A percentile compares a stretch with the other conserved stretches of the same genome.
Conservation (phyloP, 2,113 vertebrate genomes). For the Anolis carolinensis region DNA sequence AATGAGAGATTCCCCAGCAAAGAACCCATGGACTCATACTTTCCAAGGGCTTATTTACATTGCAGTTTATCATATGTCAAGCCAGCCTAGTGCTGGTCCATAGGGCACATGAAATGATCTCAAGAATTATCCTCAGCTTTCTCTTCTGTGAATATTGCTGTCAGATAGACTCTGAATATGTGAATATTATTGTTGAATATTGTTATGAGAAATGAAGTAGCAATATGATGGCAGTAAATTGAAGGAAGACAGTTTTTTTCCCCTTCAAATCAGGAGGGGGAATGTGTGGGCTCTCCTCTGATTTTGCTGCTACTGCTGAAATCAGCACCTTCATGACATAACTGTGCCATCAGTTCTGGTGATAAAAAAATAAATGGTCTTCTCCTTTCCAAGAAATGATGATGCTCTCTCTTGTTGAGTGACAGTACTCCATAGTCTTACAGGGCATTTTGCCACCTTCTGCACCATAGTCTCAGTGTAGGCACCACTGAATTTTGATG, state of each 20-base stretch:
- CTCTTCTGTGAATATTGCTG: neutral
- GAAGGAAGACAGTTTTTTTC: neutral
- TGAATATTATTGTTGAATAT: neutral
- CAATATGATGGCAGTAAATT: neutral
- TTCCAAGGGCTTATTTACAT: neutral
- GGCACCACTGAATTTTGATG: too few relatives aligned
- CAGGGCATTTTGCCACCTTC: too few relatives aligned
- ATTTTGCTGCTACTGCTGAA: neutral
- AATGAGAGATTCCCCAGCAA: neutral
- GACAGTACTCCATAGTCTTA: too few relatives aligned
- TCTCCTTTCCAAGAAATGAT: neutral
- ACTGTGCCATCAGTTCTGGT: neutral
- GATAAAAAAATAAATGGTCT: neutral
- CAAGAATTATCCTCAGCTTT: neutral
- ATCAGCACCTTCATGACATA: neutral
- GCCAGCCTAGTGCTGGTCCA: neutral
- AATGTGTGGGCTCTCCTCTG: neutral
- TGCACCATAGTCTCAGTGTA: too few relatives aligned
- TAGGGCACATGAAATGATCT: neutral
- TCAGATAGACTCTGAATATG: conserved; percentile 7
- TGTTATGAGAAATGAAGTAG: neutral
- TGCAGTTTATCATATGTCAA: neutral
- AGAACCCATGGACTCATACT: conserved; percentile 7
- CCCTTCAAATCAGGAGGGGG: neutral
- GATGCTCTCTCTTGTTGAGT: too few relatives aligned